A percentile compares a stretch with the other conserved stretches of the same genome.
Evolutionary conservation across 2,888 invertebrate genomes (phyloP).

Genomic region (Scaptodrosophila latifasciaeformis): DNA sequence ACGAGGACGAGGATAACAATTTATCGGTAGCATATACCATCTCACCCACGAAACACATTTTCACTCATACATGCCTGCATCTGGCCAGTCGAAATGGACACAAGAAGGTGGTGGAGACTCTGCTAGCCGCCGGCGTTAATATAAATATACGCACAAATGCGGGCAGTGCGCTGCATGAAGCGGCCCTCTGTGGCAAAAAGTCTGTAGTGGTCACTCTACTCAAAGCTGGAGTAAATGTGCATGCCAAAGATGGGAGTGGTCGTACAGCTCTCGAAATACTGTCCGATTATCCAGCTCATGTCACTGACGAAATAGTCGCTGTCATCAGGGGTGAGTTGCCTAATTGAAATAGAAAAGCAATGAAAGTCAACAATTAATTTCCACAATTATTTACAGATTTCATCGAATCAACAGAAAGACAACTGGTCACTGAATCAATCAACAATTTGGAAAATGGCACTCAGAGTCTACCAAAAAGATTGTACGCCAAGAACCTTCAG

Average conservation of each 20-base stretch:
- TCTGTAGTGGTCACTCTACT: slow-evolving; percentile 89
- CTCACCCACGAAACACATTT: slow-evolving; percentile 59
- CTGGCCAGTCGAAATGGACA: slow-evolving; percentile 94
- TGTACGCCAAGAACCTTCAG: slow-evolving; percentile 50
- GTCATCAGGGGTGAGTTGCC: slow-evolving; percentile 80
- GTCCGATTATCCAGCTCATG: slow-evolving; percentile 89
- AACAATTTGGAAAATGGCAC: slow-evolving; percentile 29
- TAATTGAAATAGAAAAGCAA: slow-evolving; percentile 55
- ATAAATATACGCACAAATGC: slow-evolving; percentile 89
- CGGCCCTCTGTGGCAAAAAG: slow-evolving; percentile 91
- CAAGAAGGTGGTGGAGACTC: slow-evolving; percentile 86
- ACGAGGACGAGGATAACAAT: slow-evolving; percentile 20
- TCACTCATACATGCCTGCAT: slow-evolving; percentile 90
- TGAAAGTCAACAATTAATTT: slow-evolving; percentile 1
- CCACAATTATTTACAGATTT: slow-evolving; percentile 39
- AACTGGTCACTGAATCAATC: slow-evolving; percentile 39
- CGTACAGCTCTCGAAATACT: slow-evolving; percentile 91
- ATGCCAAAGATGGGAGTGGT: slow-evolving; percentile 85
- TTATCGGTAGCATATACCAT: slow-evolving; percentile 38
- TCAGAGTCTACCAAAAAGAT: slow-evolving; percentile 48
- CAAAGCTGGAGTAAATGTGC: slow-evolving; percentile 86
- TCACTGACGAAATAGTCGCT: slow-evolving; percentile 88
- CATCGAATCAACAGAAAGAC: slow-evolving; percentile 38
- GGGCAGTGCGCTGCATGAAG: slow-evolving; percentile 95
- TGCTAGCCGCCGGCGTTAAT: slow-evolving; percentile 90